phyloP scores from a whole-genome alignment of 2,888 invertebrate genomes.

The Tachystola acroxantha region DNA sequence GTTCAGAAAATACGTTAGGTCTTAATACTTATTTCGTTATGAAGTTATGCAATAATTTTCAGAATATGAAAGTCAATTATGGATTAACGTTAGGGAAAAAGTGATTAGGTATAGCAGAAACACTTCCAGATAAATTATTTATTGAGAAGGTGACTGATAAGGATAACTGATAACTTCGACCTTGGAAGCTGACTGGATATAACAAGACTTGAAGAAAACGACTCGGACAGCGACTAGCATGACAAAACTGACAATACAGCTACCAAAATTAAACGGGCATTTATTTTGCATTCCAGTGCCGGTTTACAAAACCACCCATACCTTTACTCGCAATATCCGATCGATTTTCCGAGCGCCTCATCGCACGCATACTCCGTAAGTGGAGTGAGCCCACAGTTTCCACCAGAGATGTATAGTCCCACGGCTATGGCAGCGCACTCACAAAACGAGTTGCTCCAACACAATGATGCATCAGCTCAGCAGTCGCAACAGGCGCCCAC shows the following conservation, averaged over 20 bases:
- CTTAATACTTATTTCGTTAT: too few relatives aligned
- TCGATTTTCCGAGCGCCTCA: slow-evolving; percentile 75
- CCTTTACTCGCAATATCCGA: slow-evolving; percentile 74
- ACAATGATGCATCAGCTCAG: slow-evolving; percentile 68
- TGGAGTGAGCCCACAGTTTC: slow-evolving; percentile 70
- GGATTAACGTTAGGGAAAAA: too few relatives aligned
- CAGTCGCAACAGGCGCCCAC: slow-evolving; percentile 72
- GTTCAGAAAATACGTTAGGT: too few relatives aligned
- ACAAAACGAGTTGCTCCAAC: slow-evolving; percentile 62
- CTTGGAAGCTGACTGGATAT: too few relatives aligned
- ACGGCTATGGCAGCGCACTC: slow-evolving; percentile 56
- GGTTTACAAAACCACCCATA: slow-evolving; percentile 73
- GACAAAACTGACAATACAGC: slow-evolving; percentile 11
- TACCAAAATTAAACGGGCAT: slow-evolving; percentile 24
- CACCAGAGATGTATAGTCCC: slow-evolving; percentile 69
- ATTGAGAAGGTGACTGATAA: too few relatives aligned
- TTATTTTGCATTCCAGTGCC: slow-evolving; percentile 68
- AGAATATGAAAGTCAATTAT: too few relatives aligned
- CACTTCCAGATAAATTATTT: too few relatives aligned
- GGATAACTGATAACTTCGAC: too few relatives aligned
- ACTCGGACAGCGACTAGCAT: slow-evolving; percentile 9
- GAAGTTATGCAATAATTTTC: too few relatives aligned
- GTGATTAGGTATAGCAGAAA: too few relatives aligned
- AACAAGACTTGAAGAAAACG: neutral
- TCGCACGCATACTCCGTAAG: slow-evolving; percentile 75